These are phyloP conservation scores for Euzetes globulus DNA, from an alignment of 2,888 invertebrate species.

Conservation along the genomic window DNA sequence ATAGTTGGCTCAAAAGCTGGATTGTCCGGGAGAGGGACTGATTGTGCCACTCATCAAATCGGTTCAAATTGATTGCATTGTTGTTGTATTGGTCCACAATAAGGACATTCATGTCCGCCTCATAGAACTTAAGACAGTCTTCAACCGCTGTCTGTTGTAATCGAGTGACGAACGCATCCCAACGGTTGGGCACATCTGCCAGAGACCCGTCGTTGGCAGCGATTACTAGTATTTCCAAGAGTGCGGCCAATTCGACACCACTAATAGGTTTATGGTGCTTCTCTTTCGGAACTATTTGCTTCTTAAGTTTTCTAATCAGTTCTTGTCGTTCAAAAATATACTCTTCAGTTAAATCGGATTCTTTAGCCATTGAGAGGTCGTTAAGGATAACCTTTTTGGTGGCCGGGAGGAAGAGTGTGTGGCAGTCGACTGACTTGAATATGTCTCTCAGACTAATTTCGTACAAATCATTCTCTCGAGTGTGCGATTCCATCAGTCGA, in stretches of 20 bases:
- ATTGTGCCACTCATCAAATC: conserved; percentile 37
- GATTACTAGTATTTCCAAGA: conserved; percentile 40
- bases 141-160: conserved; percentile 41
- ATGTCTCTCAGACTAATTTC: conserved; percentile 41
- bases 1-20: conserved; percentile 38
- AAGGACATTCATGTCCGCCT: conserved; percentile 38
- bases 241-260: conserved; percentile 40
- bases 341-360: conserved; percentile 40
- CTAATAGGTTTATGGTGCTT: conserved; percentile 40
- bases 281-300: conserved; percentile 39
- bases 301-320: conserved; percentile 38
- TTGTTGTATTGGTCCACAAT: conserved; percentile 31
- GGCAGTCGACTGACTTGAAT: conserved; percentile 41
- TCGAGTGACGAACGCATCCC: conserved; percentile 41
- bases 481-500: conserved; percentile 39
- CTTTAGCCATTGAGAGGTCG: conserved; percentile 41
- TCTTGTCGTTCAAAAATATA: conserved; percentile 40
- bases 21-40: conserved; percentile 28
- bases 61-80: conserved; percentile 36
- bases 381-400: conserved; percentile 38
- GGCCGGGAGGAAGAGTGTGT: conserved; percentile 42
- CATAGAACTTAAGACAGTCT: conserved; percentile 41
- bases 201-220: conserved; percentile 43
- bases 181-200: conserved; percentile 41
- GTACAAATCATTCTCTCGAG: conserved; percentile 41